These are phyloP conservation scores for Therioaphis trifolii DNA, from an alignment of 2,888 invertebrate genomes.

Conservation along the genomic window DNA sequence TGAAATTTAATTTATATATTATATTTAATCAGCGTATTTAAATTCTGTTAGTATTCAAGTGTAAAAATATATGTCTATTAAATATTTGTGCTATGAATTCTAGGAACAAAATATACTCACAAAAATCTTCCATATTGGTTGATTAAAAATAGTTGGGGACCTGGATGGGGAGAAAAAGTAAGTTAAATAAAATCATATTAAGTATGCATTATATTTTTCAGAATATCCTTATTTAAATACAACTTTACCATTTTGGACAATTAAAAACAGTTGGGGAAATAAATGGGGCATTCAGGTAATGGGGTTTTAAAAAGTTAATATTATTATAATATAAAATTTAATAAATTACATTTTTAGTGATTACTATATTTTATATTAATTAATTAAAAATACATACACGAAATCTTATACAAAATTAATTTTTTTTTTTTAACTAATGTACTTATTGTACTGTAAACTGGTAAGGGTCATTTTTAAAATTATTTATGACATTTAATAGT, in stretches of 20 bases:
- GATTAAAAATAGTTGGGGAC: slow-evolving; percentile 95
- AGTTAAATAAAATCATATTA: slow-evolving; percentile 63
- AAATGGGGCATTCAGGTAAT: slow-evolving; percentile 85
- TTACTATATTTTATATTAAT: too few species aligned
- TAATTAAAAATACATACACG: too few species aligned
- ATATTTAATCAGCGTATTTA: too few species aligned
- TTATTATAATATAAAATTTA: slow-evolving; percentile 1
- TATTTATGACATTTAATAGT: too few species aligned
- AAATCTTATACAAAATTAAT: too few species aligned
- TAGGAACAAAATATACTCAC: slow-evolving; percentile 83
- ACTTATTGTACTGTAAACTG: too few species aligned
- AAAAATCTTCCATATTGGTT: slow-evolving; percentile 90
- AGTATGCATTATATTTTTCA: slow-evolving; percentile 69
- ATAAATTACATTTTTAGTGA: neutral
- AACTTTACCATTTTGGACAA: slow-evolving; percentile 87
- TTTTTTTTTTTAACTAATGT: too few species aligned
- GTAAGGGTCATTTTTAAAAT: too few species aligned
- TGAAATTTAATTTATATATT: too few species aligned
- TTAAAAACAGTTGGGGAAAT: slow-evolving; percentile 95
- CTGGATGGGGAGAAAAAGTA: slow-evolving; percentile 86
- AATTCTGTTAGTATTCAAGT: too few species aligned
- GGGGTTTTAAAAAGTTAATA: slow-evolving; percentile 6
- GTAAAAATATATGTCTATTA: too few species aligned
- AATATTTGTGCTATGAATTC: slow-evolving; percentile 67
- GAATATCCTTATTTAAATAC: slow-evolving; percentile 82